Conservation (phyloP, 2,113 vertebrate genomes). For the Platichthys stellatus region DNA sequence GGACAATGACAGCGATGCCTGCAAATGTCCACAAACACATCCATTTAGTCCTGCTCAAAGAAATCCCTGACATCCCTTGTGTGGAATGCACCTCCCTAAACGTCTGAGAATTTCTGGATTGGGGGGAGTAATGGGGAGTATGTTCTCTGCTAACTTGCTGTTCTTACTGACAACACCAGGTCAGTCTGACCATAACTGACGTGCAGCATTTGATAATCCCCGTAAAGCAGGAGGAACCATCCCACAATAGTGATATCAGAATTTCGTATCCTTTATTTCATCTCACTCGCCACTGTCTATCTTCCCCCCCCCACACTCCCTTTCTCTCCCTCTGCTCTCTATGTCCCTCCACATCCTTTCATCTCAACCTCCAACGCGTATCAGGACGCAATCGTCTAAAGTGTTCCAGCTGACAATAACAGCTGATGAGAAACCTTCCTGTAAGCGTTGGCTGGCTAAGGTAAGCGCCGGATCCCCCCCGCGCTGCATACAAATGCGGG, state of each 20-base stretch:
- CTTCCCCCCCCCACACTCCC: conserved; percentile 7
- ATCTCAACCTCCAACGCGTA: conserved; percentile 64
- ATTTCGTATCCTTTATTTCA: not conserved
- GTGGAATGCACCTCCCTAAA: not conserved
- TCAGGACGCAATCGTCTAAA: conserved; percentile 80
- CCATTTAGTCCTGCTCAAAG: not conserved
- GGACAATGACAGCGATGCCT: not conserved
- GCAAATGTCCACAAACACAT: not conserved
- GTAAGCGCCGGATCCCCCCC: conserved; percentile 45
- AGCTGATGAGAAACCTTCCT: conserved; percentile 71
- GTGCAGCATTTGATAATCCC: not conserved
- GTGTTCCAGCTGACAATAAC: conserved; percentile 78
- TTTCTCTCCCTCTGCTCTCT: conserved; percentile 4
- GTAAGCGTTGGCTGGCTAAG: conserved; percentile 55
- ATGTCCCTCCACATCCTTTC: conserved; percentile 51
- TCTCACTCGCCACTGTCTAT: conserved; percentile 24
- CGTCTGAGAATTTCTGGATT: not conserved
- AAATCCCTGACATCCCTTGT: not conserved
- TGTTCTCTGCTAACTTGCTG: too few relatives aligned
- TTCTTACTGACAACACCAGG: not conserved
- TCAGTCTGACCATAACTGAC: not conserved
- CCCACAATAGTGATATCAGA: not conserved
- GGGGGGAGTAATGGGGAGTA: not conserved
- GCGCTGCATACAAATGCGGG: conserved; percentile 62
- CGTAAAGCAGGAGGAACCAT: not conserved